Evolutionary conservation across 2,113 vertebrate genomes (phyloP).

Genomic region (Dipodomys stephensi): DNA sequence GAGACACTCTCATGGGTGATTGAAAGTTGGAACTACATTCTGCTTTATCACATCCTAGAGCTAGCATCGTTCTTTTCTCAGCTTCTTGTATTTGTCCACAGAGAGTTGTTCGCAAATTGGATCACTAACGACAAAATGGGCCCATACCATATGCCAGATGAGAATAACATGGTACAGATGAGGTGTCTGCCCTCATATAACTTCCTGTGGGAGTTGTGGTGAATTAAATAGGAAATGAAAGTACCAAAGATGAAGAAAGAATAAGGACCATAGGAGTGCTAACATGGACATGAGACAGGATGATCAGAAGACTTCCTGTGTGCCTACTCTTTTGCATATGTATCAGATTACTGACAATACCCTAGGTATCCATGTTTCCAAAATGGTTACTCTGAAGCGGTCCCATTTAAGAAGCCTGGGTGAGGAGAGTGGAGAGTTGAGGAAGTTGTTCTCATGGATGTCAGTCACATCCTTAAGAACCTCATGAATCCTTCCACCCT

Average conservation of each 20-base stretch:
- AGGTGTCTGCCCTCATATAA: background rate
- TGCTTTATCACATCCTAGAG: background rate
- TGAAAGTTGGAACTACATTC: too few species aligned
- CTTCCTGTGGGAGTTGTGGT: background rate
- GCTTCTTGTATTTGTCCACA: background rate
- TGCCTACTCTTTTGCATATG: background rate
- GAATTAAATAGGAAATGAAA: background rate
- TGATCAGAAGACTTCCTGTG: background rate
- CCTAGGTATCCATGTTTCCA: background rate
- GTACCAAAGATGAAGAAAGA: too few species aligned
- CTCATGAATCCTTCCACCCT: background rate
- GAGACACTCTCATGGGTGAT: background rate
- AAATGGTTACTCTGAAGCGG: background rate
- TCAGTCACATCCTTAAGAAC: background rate
- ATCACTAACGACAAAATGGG: background rate
- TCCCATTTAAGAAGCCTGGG: background rate
- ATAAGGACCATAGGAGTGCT: background rate
- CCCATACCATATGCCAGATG: rapidly evolving
- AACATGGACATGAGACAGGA: background rate
- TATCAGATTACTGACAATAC: background rate
- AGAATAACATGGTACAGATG: background rate
- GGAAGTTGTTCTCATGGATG: background rate
- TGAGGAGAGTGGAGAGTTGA: background rate
- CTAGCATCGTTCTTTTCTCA: background rate
- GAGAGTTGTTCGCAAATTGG: background rate